Conservation (phyloP, 2,797 vertebrate genomes). For the Mallotus villosus region DNA sequence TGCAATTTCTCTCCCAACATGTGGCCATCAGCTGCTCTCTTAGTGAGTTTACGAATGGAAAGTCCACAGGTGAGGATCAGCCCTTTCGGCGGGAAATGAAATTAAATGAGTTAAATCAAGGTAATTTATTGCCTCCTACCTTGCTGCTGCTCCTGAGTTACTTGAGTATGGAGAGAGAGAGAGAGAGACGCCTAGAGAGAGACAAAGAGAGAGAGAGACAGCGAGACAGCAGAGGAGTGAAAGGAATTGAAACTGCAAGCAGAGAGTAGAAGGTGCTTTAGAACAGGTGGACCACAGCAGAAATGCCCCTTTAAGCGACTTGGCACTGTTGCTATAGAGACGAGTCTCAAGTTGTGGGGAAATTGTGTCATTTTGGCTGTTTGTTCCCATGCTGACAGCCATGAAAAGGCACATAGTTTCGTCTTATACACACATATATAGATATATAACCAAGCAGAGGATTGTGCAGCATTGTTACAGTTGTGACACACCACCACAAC, state of each 20-base stretch:
- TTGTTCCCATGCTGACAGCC: conserved; percentile 15
- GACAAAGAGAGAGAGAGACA: conserved; percentile 2
- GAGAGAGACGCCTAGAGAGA: not conserved
- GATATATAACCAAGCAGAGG: no score
- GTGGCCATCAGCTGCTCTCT: conserved; percentile 30
- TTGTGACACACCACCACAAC: no score
- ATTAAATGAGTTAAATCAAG: not conserved
- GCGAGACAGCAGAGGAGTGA: not conserved
- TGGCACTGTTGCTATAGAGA: conserved; percentile 74
- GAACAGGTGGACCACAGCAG: not conserved
- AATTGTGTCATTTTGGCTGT: conserved; percentile 34
- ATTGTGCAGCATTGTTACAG: no score
- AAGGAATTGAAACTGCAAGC: not conserved
- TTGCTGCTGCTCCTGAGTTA: no score
- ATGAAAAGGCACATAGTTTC: conserved; percentile 33
- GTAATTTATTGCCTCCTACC: no score
- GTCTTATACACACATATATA: conserved; percentile 14
- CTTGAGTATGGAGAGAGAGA: conserved; percentile 1
- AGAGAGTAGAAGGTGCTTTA: not conserved
- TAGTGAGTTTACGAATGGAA: conserved; percentile 24
- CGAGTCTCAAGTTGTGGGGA: conserved; percentile 53
- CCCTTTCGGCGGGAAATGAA: conserved; percentile 10
- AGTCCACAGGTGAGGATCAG: conserved; percentile 18
- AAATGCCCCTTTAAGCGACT: conserved; percentile 36
- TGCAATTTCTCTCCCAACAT: conserved; percentile 54